Base-by-base conservation (phyloP, 2,888 invertebrate genomes). In the Zele albiditarsus region DNA sequence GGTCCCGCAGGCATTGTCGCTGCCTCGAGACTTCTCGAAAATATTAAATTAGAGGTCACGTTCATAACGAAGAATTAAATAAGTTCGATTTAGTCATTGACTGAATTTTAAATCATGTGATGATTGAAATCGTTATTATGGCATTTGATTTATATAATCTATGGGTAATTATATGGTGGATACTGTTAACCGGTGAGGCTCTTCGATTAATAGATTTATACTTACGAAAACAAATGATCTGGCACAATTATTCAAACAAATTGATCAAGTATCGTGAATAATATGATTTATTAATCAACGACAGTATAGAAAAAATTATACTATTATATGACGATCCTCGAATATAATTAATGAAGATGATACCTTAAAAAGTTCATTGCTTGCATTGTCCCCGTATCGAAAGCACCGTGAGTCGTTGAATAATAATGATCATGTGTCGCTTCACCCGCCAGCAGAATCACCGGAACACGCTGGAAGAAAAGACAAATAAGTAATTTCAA, bases 331-430 rank as follows among this genome's bases (percentile, higher is more conserved):
- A 53, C 10, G 25, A 58, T 25, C 38, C 38, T 66, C 25, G 31
- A 38, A 23, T 25, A 69, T 69, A 12, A 31, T 33, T 63, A n/a
- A 33, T 31, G 20, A 31, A 4, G 76, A 66, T 84, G 80, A 79
- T 88, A 81, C 53, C 86, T 82, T 75, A 90, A 75, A 78, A 91
- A 85, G 67, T 85, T 82, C 80, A 88, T 79, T 5, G 92, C 92
- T 86, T 92, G 93, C 63, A 87, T 85, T 75, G 90, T 86, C 10
- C 93, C 93, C 4, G 92, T 91, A 77, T 92, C 91, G 81, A 90
- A 93, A 53, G 94, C 94, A 8, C 94, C 94, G 83, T 94, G 94
- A 14, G 92, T 92, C 6, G 94, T 94, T 0, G 94, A 93, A 85
- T 92, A 94, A 84, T 91, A 91, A 67, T 89, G 86, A 33, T 90